Evolutionary conservation across 1,140 invertebrate species (phyloP).

Genomic region (Brachionus rubens): DNA sequence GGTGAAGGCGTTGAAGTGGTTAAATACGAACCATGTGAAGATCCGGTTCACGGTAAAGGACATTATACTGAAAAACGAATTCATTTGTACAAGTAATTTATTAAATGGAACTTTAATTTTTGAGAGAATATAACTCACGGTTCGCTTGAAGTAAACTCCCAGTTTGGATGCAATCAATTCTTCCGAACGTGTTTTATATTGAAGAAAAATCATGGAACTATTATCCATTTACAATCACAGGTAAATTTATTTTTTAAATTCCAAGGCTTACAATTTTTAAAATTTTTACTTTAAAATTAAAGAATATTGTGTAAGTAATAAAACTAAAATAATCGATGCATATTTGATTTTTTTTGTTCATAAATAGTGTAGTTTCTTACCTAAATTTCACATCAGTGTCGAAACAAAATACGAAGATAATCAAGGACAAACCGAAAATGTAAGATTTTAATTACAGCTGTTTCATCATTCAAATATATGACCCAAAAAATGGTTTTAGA

Average conservation of each 20-base stretch:
- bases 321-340: too few relatives aligned
- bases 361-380: constrained; percentile 82
- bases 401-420: constrained; percentile 86
- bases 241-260: constrained; percentile 19
- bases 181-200: constrained; percentile 84
- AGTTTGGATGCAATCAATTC: constrained; percentile 79
- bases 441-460: constrained; percentile 65
- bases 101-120: too few relatives aligned
- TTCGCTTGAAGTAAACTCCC: constrained; percentile 72
- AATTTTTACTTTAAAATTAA: background rate
- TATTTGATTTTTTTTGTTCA: too few relatives aligned
- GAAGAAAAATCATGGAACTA: constrained; percentile 93
- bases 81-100: constrained; percentile 75
- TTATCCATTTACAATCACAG: constrained; percentile 83
- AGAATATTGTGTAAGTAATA: background rate
- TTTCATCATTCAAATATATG: too few relatives aligned
- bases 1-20: constrained; percentile 89
- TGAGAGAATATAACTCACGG: background rate
- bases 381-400: constrained; percentile 79
- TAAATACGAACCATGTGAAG: constrained; percentile 74
- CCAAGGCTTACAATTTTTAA: background rate
- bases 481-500: too few relatives aligned
- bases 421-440: constrained; percentile 80
- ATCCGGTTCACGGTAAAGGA: constrained; percentile 75
- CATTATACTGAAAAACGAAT: constrained; percentile 87